Evolutionary conservation across 2,888 invertebrate genomes (phyloP), one percentile per base, ranked within the genome.

Genomic region (Lasius platythorax): DNA sequence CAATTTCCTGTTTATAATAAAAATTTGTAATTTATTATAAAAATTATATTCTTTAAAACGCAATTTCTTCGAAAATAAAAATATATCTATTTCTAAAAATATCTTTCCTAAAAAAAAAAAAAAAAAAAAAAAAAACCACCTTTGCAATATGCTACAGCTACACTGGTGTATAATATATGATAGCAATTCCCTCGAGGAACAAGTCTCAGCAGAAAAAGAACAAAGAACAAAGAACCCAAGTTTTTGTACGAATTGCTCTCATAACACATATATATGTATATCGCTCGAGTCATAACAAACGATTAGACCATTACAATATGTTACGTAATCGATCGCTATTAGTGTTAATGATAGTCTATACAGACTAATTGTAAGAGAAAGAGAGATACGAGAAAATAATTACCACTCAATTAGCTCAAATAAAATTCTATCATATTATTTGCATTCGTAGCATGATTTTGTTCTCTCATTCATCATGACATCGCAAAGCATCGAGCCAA

Each of bases 331-430:
- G 30, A 28, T 68, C 33, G 58, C 23, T 23, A 23, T 33, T 43
- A 56, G 33, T 46, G 23, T 50, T 63, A 73, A 63, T 81, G 72
- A 79, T 61, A 79, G 18, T 23, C 15, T 15, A 6, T 15, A 23
- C 58, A 43, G 15, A 9, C 30, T 23, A 53, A 53, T 53, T 53
- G 53, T 3, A 53, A 53, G 8, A 50, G 6, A 50, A 50, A 50
- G 18, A 53, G 53, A 53, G 61, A 81, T 50, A 72, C 1, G 46
- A 53, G 53, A 37, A 33, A 63, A 61, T 73, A 63, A 79, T 50
- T 79, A 72, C 58, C 50, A 23, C 18, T 46, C 61, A 46, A 72
- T 79, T 81, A 81, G 63, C 61, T 72, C 30, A 37, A 79, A 73
- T 30, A 72, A 28, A 81, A 61, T 28, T 37, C 33, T 15, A 33